Conservation (phyloP, 2,888 invertebrate species). For the Aspidapion aeneum region DNA sequence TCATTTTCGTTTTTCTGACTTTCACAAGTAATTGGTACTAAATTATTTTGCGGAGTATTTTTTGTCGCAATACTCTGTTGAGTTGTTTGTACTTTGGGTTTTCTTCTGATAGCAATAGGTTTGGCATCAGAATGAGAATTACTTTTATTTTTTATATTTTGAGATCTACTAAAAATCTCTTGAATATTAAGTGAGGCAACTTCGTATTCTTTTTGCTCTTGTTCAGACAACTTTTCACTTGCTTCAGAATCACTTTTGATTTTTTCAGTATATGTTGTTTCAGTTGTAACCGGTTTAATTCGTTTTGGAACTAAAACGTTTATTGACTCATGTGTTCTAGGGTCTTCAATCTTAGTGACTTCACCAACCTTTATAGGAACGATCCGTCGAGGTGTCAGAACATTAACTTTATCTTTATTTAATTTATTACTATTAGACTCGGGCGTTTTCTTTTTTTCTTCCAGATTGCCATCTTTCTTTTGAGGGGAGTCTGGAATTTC, state of each 20-base stretch:
- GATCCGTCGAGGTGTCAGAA: too few relatives aligned
- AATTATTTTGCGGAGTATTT: too few relatives aligned
- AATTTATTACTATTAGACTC: too few relatives aligned
- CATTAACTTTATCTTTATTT: too few relatives aligned
- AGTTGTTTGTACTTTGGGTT: slow-evolving; percentile 4
- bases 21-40: too few relatives aligned
- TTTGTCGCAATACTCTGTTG: too few relatives aligned
- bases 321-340: slow-evolving; percentile 5
- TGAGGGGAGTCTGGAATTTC: too few relatives aligned
- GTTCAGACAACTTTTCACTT: neutral
- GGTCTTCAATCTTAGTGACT: neutral
- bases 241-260: too few relatives aligned
- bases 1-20: too few relatives aligned
- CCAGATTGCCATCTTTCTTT: too few relatives aligned
- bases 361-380: slow-evolving; percentile 2
- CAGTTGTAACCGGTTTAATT: neutral
- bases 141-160: neutral
- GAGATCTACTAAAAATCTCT: slow-evolving; percentile 16
- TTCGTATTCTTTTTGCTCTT: slow-evolving; percentile 8
- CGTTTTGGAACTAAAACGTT: neutral
- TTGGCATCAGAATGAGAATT: slow-evolving; percentile 11
- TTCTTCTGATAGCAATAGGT: slow-evolving; percentile 15
- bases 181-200: slow-evolving; percentile 15
- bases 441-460: too few relatives aligned
- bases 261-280: too few relatives aligned